A percentile compares a stretch with the other conserved stretches of the same genome.
Conservation (phyloP, 1,140 invertebrate genomes). For the Hylaeus volcanicus region DNA sequence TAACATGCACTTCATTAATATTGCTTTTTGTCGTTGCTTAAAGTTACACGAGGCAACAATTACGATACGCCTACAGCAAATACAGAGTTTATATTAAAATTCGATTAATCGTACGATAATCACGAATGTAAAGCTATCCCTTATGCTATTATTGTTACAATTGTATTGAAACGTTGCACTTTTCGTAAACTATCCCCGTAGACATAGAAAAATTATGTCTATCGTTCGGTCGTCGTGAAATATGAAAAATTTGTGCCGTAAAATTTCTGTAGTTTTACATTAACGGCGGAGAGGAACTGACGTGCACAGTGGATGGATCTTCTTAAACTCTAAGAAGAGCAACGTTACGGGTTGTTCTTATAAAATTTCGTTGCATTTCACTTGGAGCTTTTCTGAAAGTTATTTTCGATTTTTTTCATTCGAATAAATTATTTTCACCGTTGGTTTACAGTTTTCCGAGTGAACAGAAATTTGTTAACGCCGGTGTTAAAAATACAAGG, state of each 20-base stretch:
- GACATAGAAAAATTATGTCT: conserved; percentile 18
- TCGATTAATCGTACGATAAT: conserved; percentile 18
- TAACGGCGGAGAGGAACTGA: conserved; percentile 28
- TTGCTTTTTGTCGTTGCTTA: conserved; percentile 1
- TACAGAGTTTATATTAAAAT: neutral
- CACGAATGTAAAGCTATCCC: neutral
- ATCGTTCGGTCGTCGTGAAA: neutral
- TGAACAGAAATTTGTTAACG: no score
- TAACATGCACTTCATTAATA: conserved; percentile 4
- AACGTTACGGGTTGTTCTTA: neutral
- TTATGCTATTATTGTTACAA: neutral
- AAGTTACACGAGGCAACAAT: conserved; percentile 11
- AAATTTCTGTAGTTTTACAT: conserved; percentile 17
- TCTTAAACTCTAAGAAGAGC: conserved; percentile 6
- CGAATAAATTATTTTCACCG: neutral
- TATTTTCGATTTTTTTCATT: no score
- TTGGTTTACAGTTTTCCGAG: neutral
- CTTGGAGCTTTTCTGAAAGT: neutral
- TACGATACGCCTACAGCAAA: neutral
- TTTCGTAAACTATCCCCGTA: neutral
- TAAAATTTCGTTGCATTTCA: neutral
- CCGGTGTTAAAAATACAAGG: neutral
- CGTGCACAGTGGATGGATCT: conserved; percentile 19
- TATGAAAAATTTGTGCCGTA: conserved; percentile 16
- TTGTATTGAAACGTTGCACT: neutral